phyloP scores from a whole-genome alignment of 1,140 invertebrate species.

The Calliphora vicina region DNA sequence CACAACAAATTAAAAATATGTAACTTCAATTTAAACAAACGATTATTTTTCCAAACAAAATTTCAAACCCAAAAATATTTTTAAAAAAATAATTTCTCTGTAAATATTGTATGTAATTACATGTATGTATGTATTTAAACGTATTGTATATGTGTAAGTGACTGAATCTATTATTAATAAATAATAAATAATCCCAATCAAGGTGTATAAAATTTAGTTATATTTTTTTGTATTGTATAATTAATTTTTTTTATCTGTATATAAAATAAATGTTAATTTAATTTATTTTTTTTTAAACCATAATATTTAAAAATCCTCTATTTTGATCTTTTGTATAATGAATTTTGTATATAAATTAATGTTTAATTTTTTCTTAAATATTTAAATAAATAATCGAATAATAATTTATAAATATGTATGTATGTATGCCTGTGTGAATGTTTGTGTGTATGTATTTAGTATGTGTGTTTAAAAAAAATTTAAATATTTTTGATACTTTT shows the following conservation, averaged over 20 bases:
- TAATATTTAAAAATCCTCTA: neutral
- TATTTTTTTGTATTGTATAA: neutral
- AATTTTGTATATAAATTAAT: neutral
- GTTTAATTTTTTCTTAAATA: neutral
- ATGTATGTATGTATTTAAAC: neutral
- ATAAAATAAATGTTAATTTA: neutral
- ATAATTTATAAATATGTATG: neutral
- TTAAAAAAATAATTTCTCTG: too few species aligned
- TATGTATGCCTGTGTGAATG: neutral
- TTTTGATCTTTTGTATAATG: neutral
- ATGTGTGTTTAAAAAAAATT: neutral
- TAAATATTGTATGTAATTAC: neutral
- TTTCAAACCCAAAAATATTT: too few species aligned
- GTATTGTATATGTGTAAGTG: neutral
- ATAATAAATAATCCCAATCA: too few species aligned
- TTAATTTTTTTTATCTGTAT: neutral
- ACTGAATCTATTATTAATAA: neutral
- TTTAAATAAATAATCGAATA: neutral
- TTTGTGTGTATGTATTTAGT: neutral
- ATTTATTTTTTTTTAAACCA: neutral
- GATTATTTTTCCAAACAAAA: too few species aligned
- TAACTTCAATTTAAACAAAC: too few species aligned
- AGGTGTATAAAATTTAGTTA: neutral
- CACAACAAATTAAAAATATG: too few species aligned
- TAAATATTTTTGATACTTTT: neutral